Base-by-base conservation (phyloP, 2,797 vertebrate genomes). In the Leuciscus waleckii region DNA sequence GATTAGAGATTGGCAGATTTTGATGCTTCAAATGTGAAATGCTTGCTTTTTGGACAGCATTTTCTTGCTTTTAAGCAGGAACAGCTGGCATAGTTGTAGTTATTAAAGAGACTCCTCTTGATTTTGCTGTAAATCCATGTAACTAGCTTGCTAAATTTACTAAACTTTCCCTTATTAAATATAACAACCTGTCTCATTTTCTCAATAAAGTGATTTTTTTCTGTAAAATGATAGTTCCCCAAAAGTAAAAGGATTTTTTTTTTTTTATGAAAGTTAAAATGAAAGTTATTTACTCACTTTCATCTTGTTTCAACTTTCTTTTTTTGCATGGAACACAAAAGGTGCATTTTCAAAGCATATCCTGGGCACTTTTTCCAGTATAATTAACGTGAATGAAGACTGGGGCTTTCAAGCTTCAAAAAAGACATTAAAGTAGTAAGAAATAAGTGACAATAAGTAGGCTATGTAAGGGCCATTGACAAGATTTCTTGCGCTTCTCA, bases 1-100 rank as follows among this genome's bases (percentile, higher is more conserved):
- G 39, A 90, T 91, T 90, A 89, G 88, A 90, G 89, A 87, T 92
- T 88, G 89, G 92, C 90, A 84, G 83, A 90, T 85, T 93, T 87
- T 89, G 89, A 93, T 89, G 86, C 88, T 90, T 93, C 89, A 93
- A 93, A 91, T 91, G 85, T 89, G 90, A 93, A 92, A 91, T 35
- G 74, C 92, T 94, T 93, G 93, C 92, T 93, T 92, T 54, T 85
- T 43, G 79, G 14, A n/a, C 61, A 67, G 76, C 76, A 8, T 71
- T 35, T 56, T 54, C 9, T 54, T 68, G 71, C 65, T 16, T 29
- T 82, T 63, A 70, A 75, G 63, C 54, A 39, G 16, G 29, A 68
- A 51, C 56, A 70, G 79, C 84, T 70, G 82, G 61, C 51, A 23
- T 26, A 39, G 75, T 84, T 86, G 76, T 88, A 68, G 74, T 83